Conservation (phyloP, 2,888 invertebrate genomes). For the Alviniconcha strummeri region DNA sequence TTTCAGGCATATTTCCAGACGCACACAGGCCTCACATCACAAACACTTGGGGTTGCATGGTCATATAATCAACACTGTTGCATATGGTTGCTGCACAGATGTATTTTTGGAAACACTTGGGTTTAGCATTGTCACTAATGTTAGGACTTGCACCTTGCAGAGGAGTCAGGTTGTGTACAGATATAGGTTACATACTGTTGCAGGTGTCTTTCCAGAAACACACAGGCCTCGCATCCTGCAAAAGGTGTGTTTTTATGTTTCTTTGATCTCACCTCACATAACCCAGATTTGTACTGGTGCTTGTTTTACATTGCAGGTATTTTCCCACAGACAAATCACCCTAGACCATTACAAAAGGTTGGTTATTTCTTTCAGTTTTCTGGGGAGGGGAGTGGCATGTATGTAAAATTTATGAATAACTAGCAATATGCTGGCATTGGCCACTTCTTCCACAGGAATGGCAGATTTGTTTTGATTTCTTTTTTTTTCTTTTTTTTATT, state of each 20-base stretch:
- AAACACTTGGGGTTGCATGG: not conserved
- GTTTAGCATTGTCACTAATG: too few relatives aligned
- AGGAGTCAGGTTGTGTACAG: too few relatives aligned
- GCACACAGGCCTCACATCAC: not conserved
- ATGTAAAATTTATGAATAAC: too few relatives aligned
- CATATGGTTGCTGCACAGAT: too few relatives aligned
- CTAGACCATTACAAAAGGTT: conserved; percentile 35
- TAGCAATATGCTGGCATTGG: too few relatives aligned
- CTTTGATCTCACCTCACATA: not conserved
- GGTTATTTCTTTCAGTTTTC: not conserved
- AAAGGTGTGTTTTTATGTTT: not conserved
- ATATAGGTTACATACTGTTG: not conserved
- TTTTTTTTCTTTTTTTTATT: too few relatives aligned
- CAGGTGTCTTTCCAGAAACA: conserved; percentile 21
- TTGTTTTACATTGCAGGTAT: conserved; percentile 32
- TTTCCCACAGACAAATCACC: conserved; percentile 38
- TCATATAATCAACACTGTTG: not conserved
- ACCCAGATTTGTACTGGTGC: not conserved
- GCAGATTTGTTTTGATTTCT: too few relatives aligned
- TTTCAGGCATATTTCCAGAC: too few relatives aligned
- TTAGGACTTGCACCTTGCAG: too few relatives aligned
- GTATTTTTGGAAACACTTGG: too few relatives aligned
- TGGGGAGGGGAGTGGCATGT: too few relatives aligned
- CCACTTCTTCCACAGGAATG: too few relatives aligned
- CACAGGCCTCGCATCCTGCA: conserved; percentile 15